These are phyloP conservation scores for Hafferia zeledoni DNA, from an alignment of 2,797 vertebrate genomes.

Conservation along the genomic window DNA sequence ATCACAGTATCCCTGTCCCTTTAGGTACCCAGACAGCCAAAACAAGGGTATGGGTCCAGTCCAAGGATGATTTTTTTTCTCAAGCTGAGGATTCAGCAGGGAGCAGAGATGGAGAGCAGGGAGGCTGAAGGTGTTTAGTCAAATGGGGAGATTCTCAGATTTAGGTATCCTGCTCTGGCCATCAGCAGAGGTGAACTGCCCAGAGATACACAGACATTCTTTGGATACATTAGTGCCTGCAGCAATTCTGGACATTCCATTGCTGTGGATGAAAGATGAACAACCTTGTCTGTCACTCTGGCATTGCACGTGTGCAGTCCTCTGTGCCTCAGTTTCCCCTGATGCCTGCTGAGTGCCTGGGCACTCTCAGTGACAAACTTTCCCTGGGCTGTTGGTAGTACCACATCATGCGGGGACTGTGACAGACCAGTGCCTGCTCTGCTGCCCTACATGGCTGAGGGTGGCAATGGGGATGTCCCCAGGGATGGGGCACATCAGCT, in stretches of 20 bases:
- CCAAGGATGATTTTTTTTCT: neutral
- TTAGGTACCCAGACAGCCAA: accelerated
- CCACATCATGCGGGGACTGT: accelerated
- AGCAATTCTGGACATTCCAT: neutral
- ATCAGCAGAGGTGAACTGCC: neutral
- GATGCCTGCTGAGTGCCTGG: accelerated
- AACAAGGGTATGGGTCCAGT: accelerated
- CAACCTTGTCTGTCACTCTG: accelerated
- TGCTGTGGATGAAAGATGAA: neutral
- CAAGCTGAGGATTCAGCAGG: neutral
- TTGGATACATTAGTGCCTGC: neutral
- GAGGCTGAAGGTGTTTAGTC: neutral
- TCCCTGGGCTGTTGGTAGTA: neutral
- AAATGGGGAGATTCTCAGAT: neutral
- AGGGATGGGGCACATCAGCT: neutral
- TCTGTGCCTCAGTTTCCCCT: neutral
- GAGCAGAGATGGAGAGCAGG: neutral
- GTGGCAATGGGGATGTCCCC: neutral
- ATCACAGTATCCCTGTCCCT: neutral
- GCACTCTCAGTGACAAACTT: accelerated
- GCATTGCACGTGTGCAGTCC: accelerated
- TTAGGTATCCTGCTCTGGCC: neutral
- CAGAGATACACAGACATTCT: accelerated
- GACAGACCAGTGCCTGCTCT: neutral
- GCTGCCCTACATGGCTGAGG: neutral